Evolutionary conservation across 1,140 invertebrate species (phyloP), one percentile per base, ranked within the genome.

Genomic region (Cardiocondyla obscurior): DNA sequence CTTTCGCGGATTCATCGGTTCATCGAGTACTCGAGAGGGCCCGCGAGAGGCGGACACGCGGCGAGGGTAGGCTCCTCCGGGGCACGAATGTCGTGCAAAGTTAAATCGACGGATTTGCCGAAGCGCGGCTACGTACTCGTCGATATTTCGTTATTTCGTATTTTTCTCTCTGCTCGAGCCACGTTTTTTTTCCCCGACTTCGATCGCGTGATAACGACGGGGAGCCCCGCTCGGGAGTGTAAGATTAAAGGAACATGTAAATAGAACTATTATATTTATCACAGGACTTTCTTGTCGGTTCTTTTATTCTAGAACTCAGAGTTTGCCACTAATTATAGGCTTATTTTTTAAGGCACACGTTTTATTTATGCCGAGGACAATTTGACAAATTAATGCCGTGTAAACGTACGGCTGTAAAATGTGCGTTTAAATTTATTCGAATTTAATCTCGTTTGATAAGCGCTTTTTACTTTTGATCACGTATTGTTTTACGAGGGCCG

Each of bases 41-140:
- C 53, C 42, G 60, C n/a, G 58, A 69, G 60, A 79, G 60, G 42
- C 33, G 36, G 25, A 22, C 16, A 33, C 46, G 74, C 57, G 77
- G 81, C n/a, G 33, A 25, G 36, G 44, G 53, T 44, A 73, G 39
- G 30, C 19, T 53, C 46, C 62, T 70, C 25, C 51, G 25, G 69
- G 69, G 36, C 64, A 76, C 49, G 57, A 81, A 77, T 55, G 81
- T 81, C 69, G 73, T 49, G 57, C 57, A 3, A 72, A 88, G 87
- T 85, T 88, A 89, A 84, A 88, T 86, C 81, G 67, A 19, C 36
- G 73, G 69, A 88, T 89, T 89, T 88, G 73, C 73, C n/a, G n/a
- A 72, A 69, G 70, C 69, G 51, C 33, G 44, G 10, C 5, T 51
- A 55, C 33, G n/a, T 58, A 58, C 28, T 0, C 30, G 7, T 55